These are phyloP conservation scores for Scalopus aquaticus DNA, from an alignment of 2,113 vertebrate species.

Conservation along the genomic window DNA sequence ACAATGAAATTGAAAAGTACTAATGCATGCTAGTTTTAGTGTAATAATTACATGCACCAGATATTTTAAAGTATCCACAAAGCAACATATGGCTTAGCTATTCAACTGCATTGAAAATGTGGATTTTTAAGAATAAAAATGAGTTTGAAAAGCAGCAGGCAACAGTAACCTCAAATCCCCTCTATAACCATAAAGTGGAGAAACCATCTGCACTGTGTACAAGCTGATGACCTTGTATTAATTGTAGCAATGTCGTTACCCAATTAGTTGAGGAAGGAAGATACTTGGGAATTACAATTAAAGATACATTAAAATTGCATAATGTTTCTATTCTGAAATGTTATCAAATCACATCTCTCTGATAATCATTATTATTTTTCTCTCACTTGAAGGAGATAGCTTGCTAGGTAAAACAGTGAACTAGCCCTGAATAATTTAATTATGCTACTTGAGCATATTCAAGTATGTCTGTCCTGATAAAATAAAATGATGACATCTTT, in stretches of 20 bases:
- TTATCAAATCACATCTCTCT: conserved; percentile 75
- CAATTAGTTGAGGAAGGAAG: conserved; percentile 75
- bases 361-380: conserved; percentile 41
- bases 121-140: conserved; percentile 78
- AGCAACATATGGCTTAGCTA: conserved; percentile 67
- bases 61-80: conserved; percentile 66
- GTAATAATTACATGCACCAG: conserved; percentile 59
- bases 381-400: not conserved
- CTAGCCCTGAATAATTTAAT: not conserved
- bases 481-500: not conserved
- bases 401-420: not conserved
- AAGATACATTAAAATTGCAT: conserved; percentile 66
- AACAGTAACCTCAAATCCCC: conserved; percentile 70
- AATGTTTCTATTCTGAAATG: conserved; percentile 69
- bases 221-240: conserved; percentile 80
- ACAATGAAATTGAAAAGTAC: conserved; percentile 61
- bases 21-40: conserved; percentile 47
- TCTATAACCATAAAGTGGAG: conserved; percentile 68
- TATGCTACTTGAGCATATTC: conserved; percentile 27
- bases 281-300: conserved; percentile 75
- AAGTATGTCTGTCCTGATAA: conserved; percentile 25
- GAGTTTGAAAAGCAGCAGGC: conserved; percentile 73
- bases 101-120: conserved; percentile 71
- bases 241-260: conserved; percentile 74
- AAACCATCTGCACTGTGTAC: conserved; percentile 69